Evolutionary conservation across 1,140 invertebrate species (phyloP), one percentile per base, ranked within the genome.

Genomic region (Colletes gigas): DNA sequence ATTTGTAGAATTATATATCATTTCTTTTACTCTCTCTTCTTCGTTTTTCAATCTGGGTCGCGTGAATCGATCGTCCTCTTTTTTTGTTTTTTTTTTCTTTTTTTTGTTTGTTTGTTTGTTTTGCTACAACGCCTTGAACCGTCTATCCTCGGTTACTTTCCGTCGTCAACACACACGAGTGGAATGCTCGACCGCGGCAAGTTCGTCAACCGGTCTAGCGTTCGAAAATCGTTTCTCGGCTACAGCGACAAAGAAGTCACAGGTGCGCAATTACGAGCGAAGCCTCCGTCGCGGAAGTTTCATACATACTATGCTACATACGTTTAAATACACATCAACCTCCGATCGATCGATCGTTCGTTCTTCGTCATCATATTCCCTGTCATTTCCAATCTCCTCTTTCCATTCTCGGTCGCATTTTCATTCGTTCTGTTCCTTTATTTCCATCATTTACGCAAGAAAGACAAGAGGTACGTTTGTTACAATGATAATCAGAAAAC

Each of bases 391-490:
- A 54, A 15, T 60, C 12, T 60, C n/a, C 15, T 19, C 41, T 39
- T n/a, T 12, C 60, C 9, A 62, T 14, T 62, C 59, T 54, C 65
- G 12, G 39, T 68, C 44, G 44, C 55, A 19, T 70, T 52, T 30
- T 55, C 60, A 41, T 57, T 71, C 54, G 52, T 47, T 74, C 21
- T 12, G 47, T 63, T 54, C n/a, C 44, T 41, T 65, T 47, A 19
- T 54, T 72, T 65, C 78, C 65, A 30, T 83, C 73, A 44, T 82
- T 62, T 84, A 66, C 81, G 55, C 75, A 83, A 83, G 77, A 83
- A 80, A 80, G 77, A 83, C 77, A 69, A 74, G 65, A 80, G 81
- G 81, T 83, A 83, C 81, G 50, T 79, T 79, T 62, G 68, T 78
- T 82, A 81, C 65, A 81, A 67, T 75, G 62, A 80, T 80, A 80